Evolutionary conservation across 1,140 invertebrate species (phyloP).

Genomic region (Drosophila simulans): DNA sequence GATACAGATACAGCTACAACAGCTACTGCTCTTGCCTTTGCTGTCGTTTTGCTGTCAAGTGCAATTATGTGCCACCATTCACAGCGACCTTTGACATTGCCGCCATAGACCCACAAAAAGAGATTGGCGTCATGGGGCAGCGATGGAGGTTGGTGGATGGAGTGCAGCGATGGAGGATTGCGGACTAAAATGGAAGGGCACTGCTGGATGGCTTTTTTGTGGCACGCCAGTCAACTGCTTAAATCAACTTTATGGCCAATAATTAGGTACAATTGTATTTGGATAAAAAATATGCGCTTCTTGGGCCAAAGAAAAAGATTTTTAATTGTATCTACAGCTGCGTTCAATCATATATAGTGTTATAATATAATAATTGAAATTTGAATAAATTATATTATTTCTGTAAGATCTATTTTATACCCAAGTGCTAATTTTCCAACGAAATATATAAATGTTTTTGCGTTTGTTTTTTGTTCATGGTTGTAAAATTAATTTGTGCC

Average conservation of each 20-base stretch:
- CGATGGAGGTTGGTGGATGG: not conserved
- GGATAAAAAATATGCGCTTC: not conserved
- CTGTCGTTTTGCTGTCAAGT: constrained; percentile 54
- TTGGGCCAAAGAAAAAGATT: too few relatives aligned
- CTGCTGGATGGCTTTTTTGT: constrained; percentile 19
- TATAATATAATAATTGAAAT: too few relatives aligned
- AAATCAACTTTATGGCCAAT: constrained; percentile 32
- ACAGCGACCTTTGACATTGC: constrained; percentile 66
- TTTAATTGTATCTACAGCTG: too few relatives aligned
- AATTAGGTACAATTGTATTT: constrained; percentile 24
- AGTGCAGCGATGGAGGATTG: not conserved
- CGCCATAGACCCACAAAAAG: constrained; percentile 50
- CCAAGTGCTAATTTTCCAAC: too few relatives aligned
- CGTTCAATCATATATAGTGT: too few relatives aligned
- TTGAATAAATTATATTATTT: too few relatives aligned
- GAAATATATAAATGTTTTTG: too few relatives aligned
- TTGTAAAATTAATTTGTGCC: not conserved
- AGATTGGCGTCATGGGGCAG: constrained; percentile 27
- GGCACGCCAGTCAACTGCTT: constrained; percentile 13
- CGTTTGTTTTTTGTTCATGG: not conserved
- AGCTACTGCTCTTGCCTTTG: constrained; percentile 15
- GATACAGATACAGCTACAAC: constrained; percentile 15
- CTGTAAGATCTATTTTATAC: not conserved
- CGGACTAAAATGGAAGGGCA: constrained; percentile 22
- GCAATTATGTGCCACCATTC: constrained; percentile 57